phyloP scores from a whole-genome alignment of 1,140 invertebrate species.

The Drosophila trapezifrons region DNA sequence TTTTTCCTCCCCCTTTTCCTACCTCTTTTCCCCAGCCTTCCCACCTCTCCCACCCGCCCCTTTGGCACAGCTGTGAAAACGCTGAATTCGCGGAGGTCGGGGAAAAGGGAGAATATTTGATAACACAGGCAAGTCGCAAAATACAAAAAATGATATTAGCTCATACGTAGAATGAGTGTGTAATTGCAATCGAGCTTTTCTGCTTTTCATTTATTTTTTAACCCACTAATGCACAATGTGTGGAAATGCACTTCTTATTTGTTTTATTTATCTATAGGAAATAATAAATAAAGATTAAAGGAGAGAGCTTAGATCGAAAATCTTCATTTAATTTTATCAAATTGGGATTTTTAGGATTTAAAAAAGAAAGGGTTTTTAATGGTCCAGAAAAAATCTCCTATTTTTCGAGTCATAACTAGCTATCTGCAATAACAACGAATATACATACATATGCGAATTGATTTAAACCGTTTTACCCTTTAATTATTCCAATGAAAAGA shows the following conservation, averaged over 20 bases:
- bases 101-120: conserved; percentile 42
- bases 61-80: conserved; percentile 14
- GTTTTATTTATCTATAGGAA: not conserved
- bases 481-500: not conserved
- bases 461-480: not conserved
- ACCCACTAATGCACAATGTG: not conserved
- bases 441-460: too few species aligned
- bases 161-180: conserved; percentile 33
- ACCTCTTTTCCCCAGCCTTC: not conserved
- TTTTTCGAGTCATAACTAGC: too few species aligned
- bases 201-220: conserved; percentile 1
- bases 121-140: conserved; percentile 43
- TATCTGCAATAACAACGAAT: not conserved
- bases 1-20: conserved; percentile 7
- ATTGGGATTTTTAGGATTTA: too few species aligned
- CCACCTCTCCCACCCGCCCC: not conserved
- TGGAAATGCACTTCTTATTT: not conserved
- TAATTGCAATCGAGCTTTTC: conserved; percentile 35
- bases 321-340: not conserved
- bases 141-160: conserved; percentile 56
- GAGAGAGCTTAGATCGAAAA: not conserved
- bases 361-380: too few species aligned
- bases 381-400: too few species aligned
- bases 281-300: not conserved
- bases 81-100: conserved; percentile 36